phyloP scores from a whole-genome alignment of 2,888 invertebrate genomes.

The Catocala sponsa region DNA sequence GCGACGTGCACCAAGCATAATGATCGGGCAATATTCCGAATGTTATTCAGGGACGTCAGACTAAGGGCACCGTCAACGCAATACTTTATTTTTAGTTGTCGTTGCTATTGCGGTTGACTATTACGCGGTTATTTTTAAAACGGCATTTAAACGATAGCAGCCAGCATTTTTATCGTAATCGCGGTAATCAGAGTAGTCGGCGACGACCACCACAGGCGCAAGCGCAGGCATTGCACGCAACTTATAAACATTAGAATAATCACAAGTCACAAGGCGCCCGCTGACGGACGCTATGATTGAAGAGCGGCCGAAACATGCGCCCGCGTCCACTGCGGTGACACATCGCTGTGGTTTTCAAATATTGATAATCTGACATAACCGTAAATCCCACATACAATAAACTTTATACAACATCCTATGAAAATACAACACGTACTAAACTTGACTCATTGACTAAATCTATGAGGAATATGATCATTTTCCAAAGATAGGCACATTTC shows the following conservation, averaged over 20 bases:
- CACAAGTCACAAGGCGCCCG: constrained; percentile 26
- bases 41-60: constrained; percentile 62
- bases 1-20: constrained; percentile 54
- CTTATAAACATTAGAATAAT: constrained; percentile 66
- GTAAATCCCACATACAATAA: constrained; percentile 8
- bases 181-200: constrained; percentile 63
- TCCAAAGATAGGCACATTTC: background rate
- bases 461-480: background rate
- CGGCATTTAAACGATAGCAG: constrained; percentile 68
- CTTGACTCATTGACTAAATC: too few species aligned
- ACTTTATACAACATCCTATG: constrained; percentile 8
- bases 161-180: constrained; percentile 73
- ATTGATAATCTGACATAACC: constrained; percentile 9
- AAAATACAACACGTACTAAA: background rate
- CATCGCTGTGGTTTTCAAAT: constrained; percentile 26
- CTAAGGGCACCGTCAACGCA: constrained; percentile 54
- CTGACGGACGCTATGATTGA: constrained; percentile 51
- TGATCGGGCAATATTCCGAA: constrained; percentile 66
- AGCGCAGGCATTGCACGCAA: constrained; percentile 53
- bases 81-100: constrained; percentile 71
- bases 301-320: background rate
- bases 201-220: constrained; percentile 65
- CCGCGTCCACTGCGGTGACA: constrained; percentile 32
- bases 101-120: constrained; percentile 69
- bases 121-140: constrained; percentile 73